Conservation (phyloP, 1,140 invertebrate genomes). For the Sycophila sp. region DNA sequence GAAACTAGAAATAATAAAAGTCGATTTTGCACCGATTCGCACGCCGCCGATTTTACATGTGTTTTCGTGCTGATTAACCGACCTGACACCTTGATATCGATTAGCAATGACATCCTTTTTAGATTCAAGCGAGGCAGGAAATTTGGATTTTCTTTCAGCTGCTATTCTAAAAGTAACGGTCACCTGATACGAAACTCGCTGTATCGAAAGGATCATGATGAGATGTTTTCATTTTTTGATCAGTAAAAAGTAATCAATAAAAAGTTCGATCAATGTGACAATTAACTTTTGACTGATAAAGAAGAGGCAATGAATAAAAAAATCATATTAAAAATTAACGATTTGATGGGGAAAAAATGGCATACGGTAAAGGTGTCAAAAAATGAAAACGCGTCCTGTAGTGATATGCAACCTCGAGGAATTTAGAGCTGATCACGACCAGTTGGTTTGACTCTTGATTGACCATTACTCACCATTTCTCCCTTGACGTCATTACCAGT, state of each 20-base stretch:
- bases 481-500: conserved; percentile 18
- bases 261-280: too few relatives aligned
- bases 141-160: too few relatives aligned
- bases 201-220: conserved; percentile 50
- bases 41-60: conserved; percentile 52
- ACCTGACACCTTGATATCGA: conserved; percentile 23
- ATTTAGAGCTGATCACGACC: conserved; percentile 60
- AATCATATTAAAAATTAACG: too few relatives aligned
- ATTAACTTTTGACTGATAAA: too few relatives aligned
- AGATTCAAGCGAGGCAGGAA: conserved; percentile 26
- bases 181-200: conserved; percentile 2
- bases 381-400: background rate
- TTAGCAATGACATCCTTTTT: conserved; percentile 2
- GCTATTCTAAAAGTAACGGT: background rate
- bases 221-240: conserved; percentile 46
- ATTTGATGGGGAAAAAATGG: too few relatives aligned
- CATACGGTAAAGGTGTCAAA: background rate
- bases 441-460: conserved; percentile 45
- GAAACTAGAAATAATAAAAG: conserved; percentile 9
- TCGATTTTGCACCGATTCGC: conserved; percentile 63
- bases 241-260: background rate
- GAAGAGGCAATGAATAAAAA: too few relatives aligned
- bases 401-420: conserved; percentile 2
- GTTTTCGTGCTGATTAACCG: conserved; percentile 51
- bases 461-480: conserved; percentile 15